phyloP scores from a whole-genome alignment of 1,140 invertebrate species.

The Macrotrachela quadricornifera region DNA sequence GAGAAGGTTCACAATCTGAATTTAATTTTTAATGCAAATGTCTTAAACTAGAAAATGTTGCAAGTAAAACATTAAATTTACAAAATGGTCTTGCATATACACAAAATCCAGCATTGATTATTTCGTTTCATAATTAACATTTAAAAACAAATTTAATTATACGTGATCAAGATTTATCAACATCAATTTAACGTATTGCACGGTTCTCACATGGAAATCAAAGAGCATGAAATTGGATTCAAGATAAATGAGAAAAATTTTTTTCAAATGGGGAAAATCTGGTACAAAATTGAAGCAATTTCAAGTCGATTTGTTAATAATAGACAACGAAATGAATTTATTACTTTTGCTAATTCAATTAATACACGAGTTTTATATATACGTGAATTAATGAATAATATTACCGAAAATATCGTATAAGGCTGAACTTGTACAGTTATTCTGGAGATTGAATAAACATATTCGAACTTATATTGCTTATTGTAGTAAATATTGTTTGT shows the following conservation, averaged over 20 bases:
- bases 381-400: too few relatives aligned
- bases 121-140: not conserved
- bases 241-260: conserved; percentile 3
- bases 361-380: too few relatives aligned
- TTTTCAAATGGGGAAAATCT: too few relatives aligned
- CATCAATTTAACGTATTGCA: not conserved
- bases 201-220: not conserved
- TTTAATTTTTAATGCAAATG: conserved; percentile 1
- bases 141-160: not conserved
- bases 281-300: too few relatives aligned
- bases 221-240: not conserved
- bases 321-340: too few relatives aligned
- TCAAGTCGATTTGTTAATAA: too few relatives aligned
- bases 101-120: not conserved
- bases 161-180: not conserved
- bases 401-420: too few relatives aligned
- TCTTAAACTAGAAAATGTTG: not conserved
- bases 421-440: too few relatives aligned
- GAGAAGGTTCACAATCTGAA: not conserved
- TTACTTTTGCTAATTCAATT: too few relatives aligned
- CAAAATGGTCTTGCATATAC: not conserved
- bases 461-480: too few relatives aligned
- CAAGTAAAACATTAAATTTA: not conserved
- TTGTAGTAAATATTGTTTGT: too few relatives aligned
- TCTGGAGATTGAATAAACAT: too few relatives aligned